Percentiles rank a stretch among this genome's conserved stretches.
phyloP scores from a whole-genome alignment of 30 jellyfish, hydroid and myxozoan species.

The Cassiopea xamachana region DNA sequence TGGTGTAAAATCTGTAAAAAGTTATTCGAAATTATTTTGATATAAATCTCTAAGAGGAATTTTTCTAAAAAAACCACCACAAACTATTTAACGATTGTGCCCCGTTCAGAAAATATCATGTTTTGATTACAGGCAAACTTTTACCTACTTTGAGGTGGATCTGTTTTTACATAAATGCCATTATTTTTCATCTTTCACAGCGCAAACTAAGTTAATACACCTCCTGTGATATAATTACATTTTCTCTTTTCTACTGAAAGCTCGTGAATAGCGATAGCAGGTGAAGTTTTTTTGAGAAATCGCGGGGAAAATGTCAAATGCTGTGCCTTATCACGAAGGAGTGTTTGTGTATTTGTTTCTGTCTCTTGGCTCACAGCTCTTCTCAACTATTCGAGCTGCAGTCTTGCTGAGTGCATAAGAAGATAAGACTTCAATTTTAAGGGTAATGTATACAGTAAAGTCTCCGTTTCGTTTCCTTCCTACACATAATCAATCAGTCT shows the following conservation, averaged over 20 bases:
- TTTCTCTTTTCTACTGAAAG: no score
- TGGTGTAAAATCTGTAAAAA: not conserved
- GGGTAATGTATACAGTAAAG: not conserved
- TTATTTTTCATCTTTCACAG: not conserved
- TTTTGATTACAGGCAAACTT: not conserved
- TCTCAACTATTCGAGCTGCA: not conserved
- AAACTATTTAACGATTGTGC: not conserved
- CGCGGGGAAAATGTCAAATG: not conserved
- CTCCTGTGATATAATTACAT: not conserved
- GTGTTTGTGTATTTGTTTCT: not conserved
- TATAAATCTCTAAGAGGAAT: not conserved
- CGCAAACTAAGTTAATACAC: not conserved
- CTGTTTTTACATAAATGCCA: not conserved
- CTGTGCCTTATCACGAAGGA: not conserved
- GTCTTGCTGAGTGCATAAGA: not conserved
- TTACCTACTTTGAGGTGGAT: not conserved
- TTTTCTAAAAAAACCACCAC: not conserved
- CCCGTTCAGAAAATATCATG: not conserved
- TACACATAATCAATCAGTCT: no score
- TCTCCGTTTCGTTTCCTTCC: not conserved
- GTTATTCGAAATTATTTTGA: not conserved
- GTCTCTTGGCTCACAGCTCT: not conserved
- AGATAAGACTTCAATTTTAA: not conserved
- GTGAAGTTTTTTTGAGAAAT: no score
- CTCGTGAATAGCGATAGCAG: no score